A percentile compares a stretch with the other conserved stretches of the same genome.
phyloP scores from a whole-genome alignment of 2,888 invertebrate species.

The Drosophila pseudotakahashii region DNA sequence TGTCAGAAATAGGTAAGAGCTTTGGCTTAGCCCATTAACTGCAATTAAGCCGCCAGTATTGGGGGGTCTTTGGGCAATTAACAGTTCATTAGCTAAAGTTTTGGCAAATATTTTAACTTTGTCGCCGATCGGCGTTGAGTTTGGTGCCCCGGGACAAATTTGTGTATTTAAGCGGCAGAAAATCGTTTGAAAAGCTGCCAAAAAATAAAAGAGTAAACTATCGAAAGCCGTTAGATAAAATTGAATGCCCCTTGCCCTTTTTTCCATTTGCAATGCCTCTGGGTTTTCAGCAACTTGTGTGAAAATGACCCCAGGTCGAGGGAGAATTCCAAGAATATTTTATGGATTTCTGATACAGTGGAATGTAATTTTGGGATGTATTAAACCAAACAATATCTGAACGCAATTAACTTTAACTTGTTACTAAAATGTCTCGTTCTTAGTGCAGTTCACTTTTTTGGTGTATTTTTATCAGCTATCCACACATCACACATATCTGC shows the following conservation, averaged over 20 bases:
- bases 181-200: slow-evolving; percentile 13
- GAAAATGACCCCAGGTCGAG: slow-evolving; percentile 6
- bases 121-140: slow-evolving; percentile 2
- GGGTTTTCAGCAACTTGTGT: slow-evolving; percentile 21
- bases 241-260: slow-evolving; percentile 33
- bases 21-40: slow-evolving; percentile 55
- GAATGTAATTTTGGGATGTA: background rate
- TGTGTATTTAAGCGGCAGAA: slow-evolving; percentile 59
- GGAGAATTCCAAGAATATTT: background rate
- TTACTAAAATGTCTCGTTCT: background rate
- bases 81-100: slow-evolving; percentile 75
- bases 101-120: slow-evolving; percentile 57
- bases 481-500: background rate
- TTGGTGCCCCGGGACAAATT: slow-evolving; percentile 30
- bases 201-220: slow-evolving; percentile 20
- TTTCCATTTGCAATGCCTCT: slow-evolving; percentile 1
- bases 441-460: background rate
- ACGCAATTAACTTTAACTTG: no score
- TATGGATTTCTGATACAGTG: background rate
- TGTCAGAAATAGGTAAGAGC: slow-evolving; percentile 46
- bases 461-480: background rate
- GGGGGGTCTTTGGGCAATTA: slow-evolving; percentile 56
- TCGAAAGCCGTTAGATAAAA: slow-evolving; percentile 70
- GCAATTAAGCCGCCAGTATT: slow-evolving; percentile 64
- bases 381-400: no score